These are phyloP conservation scores for Suricata suricatta DNA, from an alignment of 2,113 vertebrate genomes.

Conservation along the genomic window DNA sequence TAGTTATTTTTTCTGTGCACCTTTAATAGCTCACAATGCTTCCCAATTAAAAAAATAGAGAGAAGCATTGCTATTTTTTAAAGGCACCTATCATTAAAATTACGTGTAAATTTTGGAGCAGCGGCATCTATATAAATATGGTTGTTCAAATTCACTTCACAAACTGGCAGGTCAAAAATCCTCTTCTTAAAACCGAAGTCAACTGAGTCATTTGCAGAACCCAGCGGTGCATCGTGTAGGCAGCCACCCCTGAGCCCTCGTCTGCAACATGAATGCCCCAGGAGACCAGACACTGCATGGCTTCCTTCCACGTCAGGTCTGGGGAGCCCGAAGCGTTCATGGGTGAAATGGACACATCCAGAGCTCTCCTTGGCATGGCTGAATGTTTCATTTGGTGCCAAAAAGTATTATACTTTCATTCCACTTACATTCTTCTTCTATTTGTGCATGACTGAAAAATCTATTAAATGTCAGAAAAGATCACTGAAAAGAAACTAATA, in stretches of 20 bases:
- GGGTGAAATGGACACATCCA: conserved; percentile 70
- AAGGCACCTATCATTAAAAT: neutral
- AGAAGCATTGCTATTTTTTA: neutral
- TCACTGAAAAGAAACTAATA: conserved; percentile 75
- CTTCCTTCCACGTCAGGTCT: conserved; percentile 3
- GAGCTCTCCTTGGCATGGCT: conserved; percentile 47
- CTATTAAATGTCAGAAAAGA: conserved; percentile 75
- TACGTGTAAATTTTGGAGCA: neutral
- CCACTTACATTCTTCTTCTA: conserved; percentile 67
- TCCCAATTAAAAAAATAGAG: neutral
- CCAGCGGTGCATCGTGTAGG: neutral
- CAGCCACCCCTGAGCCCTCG: neutral
- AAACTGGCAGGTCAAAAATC: neutral
- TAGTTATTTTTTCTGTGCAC: neutral
- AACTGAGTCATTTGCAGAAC: conserved; percentile 53
- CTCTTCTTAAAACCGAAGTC: conserved; percentile 14
- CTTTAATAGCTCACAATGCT: neutral
- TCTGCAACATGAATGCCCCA: neutral
- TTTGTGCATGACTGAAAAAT: conserved; percentile 76
- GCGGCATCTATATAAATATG: neutral
- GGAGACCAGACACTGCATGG: neutral
- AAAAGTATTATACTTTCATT: conserved; percentile 74
- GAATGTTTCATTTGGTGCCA: conserved; percentile 71
- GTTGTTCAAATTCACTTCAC: neutral
- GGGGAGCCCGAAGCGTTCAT: conserved; percentile 56